Conservation (phyloP, 2,888 invertebrate genomes). For the Gerris lacustris region DNA sequence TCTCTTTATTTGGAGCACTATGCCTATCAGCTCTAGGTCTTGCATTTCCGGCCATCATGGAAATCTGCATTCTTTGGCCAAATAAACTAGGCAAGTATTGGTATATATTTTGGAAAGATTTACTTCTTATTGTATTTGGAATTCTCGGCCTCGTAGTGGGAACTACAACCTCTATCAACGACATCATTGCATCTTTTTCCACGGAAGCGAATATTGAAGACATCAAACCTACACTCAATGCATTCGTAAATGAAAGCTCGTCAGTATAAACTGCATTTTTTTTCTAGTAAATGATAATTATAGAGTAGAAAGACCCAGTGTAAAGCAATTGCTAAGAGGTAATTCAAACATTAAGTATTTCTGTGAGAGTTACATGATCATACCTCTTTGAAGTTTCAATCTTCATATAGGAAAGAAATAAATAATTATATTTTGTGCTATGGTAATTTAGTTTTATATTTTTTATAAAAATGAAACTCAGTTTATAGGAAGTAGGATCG, state of each 20-base stretch:
- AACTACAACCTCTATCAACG: slow-evolving; percentile 44
- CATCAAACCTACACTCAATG: background rate
- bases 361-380: too few species aligned
- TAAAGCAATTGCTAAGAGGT: too few species aligned
- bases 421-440: too few species aligned
- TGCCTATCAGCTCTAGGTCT: slow-evolving; percentile 60
- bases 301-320: too few species aligned
- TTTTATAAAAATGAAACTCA: too few species aligned
- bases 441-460: too few species aligned
- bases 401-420: too few species aligned
- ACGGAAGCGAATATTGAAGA: too few species aligned
- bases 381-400: too few species aligned
- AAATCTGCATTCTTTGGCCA: slow-evolving; percentile 58
- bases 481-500: too few species aligned
- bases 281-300: background rate
- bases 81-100: slow-evolving; percentile 42
- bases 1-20: slow-evolving; percentile 61
- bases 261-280: background rate
- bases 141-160: slow-evolving; percentile 45
- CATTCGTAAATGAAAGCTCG: background rate
- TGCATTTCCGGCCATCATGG: slow-evolving; percentile 61
- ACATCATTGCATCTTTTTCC: slow-evolving; percentile 39
- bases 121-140: slow-evolving; percentile 43
- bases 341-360: too few species aligned
- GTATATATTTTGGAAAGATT: slow-evolving; percentile 40